phyloP scores from a whole-genome alignment of 2,888 invertebrate genomes.

The Mesorhabditis spiculigera region DNA sequence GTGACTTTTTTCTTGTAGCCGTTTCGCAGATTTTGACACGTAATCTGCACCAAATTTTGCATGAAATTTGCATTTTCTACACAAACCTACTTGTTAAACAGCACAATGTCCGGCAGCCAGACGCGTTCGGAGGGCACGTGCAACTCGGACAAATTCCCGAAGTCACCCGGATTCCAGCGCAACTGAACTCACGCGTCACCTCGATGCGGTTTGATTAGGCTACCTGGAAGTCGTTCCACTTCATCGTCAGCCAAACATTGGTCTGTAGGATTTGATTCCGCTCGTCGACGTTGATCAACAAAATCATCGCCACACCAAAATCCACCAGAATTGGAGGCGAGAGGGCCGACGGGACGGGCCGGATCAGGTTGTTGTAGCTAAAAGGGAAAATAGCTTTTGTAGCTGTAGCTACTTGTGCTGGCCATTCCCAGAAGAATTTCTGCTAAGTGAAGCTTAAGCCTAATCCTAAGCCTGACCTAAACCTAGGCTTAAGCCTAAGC shows the following conservation, averaged over 20 bases:
- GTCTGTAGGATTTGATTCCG: constrained; percentile 59
- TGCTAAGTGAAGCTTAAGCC: too few species aligned
- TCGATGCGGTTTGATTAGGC: too few species aligned
- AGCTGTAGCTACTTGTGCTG: too few species aligned
- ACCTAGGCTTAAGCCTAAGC: too few species aligned
- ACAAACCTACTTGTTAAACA: constrained; percentile 59
- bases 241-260: constrained; percentile 59
- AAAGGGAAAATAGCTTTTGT: neutral
- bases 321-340: constrained; percentile 52
- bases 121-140: constrained; percentile 58
- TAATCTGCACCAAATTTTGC: too few species aligned
- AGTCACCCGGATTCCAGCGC: neutral
- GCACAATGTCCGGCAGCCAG: constrained; percentile 64
- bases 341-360: constrained; percentile 61
- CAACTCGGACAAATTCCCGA: constrained; percentile 38
- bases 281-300: constrained; percentile 62
- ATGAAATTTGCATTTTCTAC: too few species aligned
- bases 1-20: too few species aligned
- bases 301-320: constrained; percentile 63
- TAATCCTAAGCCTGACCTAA: too few species aligned
- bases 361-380: constrained; percentile 63
- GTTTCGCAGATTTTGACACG: too few species aligned
- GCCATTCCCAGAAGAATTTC: too few species aligned
- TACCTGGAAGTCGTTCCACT: constrained; percentile 60
- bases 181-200: neutral